These are phyloP conservation scores for Greenwoodochromis staneri DNA, from an alignment of 2,113 vertebrate genomes.

Conservation along the genomic window DNA sequence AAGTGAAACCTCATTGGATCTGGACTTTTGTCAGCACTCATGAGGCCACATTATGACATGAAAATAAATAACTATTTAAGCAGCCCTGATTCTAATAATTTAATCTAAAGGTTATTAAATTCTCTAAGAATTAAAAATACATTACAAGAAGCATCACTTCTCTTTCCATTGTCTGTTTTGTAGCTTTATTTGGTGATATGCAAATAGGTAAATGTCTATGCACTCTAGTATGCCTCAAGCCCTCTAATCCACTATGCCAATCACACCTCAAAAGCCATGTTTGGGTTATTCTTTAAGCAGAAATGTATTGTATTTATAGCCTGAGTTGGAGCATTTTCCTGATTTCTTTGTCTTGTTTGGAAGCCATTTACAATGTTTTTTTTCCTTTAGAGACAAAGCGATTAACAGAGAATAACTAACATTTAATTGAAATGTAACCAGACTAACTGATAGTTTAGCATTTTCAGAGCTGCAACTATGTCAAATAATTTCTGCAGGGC, in stretches of 20 bases:
- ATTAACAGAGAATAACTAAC: not conserved
- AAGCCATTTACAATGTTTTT: not conserved
- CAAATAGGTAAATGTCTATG: not conserved
- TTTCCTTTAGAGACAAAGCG: not conserved
- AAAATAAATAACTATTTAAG: not conserved
- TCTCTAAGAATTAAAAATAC: not conserved
- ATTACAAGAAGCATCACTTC: not conserved
- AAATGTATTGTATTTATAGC: not conserved
- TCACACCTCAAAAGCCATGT: not conserved
- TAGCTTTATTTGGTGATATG: not conserved
- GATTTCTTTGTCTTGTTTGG: not conserved
- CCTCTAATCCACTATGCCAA: not conserved
- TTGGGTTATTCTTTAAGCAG: not conserved
- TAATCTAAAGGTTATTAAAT: not conserved
- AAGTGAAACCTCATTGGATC: not conserved
- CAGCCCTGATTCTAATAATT: not conserved
- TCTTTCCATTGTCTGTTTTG: not conserved
- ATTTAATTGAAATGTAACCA: not conserved
- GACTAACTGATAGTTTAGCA: not conserved
- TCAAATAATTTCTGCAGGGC: conserved; percentile 69
- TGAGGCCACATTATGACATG: not conserved
- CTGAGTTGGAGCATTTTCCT: not conserved
- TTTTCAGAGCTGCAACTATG: too few species aligned
- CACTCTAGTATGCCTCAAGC: not conserved
- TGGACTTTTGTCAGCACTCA: not conserved